Evolutionary conservation across 2,888 invertebrate species (phyloP), one percentile per base, ranked within the genome.

Genomic region (Graphium colonna): DNA sequence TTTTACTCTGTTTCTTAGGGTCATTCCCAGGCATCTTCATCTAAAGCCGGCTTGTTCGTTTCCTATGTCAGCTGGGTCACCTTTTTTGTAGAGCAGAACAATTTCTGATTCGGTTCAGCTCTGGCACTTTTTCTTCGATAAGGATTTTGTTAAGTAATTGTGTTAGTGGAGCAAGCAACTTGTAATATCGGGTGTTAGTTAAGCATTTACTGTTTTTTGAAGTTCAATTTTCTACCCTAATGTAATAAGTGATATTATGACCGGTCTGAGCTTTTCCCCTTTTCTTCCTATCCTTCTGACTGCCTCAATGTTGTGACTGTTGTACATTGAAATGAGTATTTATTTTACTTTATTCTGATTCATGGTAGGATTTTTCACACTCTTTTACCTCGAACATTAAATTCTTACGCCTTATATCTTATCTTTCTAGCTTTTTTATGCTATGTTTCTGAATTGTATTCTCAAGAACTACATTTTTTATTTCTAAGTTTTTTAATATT

Each of bases 211-310:
- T 26, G 33, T 42, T 50, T 47, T 26, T 26, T 26, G 26, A 26
- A 26, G 3, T 26, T 26, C 7, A 7, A 26, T 26, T 26, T 26
- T n/a, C n/a, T n/a, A n/a, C n/a, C n/a, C n/a, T n/a, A n/a, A 13
- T n/a, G n/a, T n/a, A n/a, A n/a, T n/a, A n/a, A 59, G 55, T 17
- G 61, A 52, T 54, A 60, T 48, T 18, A 59, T 36, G 5, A 65
- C 49, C 1, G 60, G 60, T 52, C 61, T 59, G 5, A 31, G 21
- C 26, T 54, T 61, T n/a, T 47, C 59, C 0, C 48, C 33, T 48
- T 61, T 60, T 51, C 51, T 64, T 16, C 64, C 61, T 7, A 63
- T 36, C 52, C 64, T 59, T 36, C 57, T 51, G 0, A 62, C 58
- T 8, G 55, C 21, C 48, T 62, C 59, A 1, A 61, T 54, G 49